These are phyloP conservation scores for Rhynchotus rufescens DNA, from an alignment of 2,797 vertebrate species.

Conservation along the genomic window DNA sequence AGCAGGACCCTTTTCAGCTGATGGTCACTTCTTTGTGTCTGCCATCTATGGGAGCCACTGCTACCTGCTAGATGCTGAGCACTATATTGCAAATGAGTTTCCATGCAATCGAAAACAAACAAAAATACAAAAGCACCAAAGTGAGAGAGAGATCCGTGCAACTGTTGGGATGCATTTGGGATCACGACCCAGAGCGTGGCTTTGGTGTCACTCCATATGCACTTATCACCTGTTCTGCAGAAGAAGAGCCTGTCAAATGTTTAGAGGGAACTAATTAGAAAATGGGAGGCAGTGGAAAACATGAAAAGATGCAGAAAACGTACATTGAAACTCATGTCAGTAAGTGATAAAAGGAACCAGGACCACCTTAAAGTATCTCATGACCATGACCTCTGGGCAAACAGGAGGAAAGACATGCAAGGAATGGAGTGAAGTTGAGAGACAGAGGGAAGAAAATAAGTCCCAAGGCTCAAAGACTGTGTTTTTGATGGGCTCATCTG, in stretches of 20 bases:
- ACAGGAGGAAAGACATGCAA: not conserved
- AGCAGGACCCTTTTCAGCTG: not conserved
- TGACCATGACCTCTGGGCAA: not conserved
- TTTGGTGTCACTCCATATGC: not conserved
- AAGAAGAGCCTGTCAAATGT: not conserved
- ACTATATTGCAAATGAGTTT: not conserved
- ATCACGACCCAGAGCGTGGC: not conserved
- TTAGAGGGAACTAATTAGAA: not conserved
- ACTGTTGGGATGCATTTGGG: not conserved
- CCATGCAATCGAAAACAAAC: not conserved
- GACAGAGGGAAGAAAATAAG: not conserved
- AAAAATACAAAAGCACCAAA: too few species aligned
- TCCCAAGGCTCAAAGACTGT: not conserved
- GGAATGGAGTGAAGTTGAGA: not conserved
- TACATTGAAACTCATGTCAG: not conserved
- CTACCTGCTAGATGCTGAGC: not conserved
- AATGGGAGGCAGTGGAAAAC: not conserved
- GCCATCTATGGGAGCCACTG: not conserved
- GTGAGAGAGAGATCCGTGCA: not conserved
- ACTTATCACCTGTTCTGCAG: not conserved
- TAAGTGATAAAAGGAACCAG: not conserved
- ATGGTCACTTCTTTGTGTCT: not conserved
- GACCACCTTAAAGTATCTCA: not conserved
- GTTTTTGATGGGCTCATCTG: not conserved
- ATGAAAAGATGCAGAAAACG: not conserved